Base-by-base conservation (phyloP, 2,888 invertebrate species). In the Hoplodrina blanda region DNA sequence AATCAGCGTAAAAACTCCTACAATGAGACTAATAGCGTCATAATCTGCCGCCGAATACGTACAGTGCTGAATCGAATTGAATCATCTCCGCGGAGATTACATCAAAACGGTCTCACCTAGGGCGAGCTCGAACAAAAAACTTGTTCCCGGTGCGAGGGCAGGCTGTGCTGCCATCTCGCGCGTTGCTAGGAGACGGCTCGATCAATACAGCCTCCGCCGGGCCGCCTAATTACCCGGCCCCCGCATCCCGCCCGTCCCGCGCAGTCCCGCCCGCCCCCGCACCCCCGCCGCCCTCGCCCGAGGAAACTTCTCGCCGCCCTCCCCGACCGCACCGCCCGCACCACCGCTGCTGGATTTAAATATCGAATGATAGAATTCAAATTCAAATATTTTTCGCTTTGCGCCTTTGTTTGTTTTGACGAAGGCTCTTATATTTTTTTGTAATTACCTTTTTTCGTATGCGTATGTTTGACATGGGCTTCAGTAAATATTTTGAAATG, bases 171-270 rank as follows among this genome's bases (percentile, higher is more conserved):
- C 94, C 94, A 94, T 95, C 95, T 94, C 95, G 87, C 91, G 90
- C 93, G 95, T 95, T 95, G 95, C 95, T 95, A 94, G 94, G 96
- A 92, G 90, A 96, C 95, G 92, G 90, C 76, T 88, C 91, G 95
- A 95, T 95, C 95, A 93, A 95, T 95, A 94, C 95, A 95, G 95
- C 95, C 95, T 95, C 95, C 95, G 94, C 95, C 95, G 93, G 95
- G 95, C 93, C 93, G 93, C 95, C 95, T 95, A 95, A 96, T 96
- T 96, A 95, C 94, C 92, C 85, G 78, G 82, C 80, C 83, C 76
- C 85, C 83, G 75, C 84, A 72, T 75, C 85, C 78, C 84, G 70
- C 73, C 79, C 74, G 41, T 57, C 71, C 67, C 63, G 64, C 65
- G 17, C 81, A 68, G 66, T 81, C 73, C 76, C 82, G 75, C 80